These are phyloP conservation scores for Oryzias woworae DNA, from an alignment of 2,113 vertebrate species.

Conservation along the genomic window DNA sequence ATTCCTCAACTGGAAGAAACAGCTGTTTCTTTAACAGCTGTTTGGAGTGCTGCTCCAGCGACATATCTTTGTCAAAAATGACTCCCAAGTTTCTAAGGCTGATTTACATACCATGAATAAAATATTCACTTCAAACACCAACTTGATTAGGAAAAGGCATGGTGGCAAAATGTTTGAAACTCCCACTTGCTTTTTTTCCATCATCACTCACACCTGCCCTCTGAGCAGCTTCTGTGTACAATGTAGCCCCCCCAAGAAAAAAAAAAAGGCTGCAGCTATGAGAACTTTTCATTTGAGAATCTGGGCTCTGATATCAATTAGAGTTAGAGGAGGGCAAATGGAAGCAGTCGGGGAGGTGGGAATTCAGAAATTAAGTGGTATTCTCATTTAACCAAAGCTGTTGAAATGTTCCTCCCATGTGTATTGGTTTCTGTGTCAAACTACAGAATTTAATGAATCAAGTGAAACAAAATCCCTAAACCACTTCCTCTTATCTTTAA, in stretches of 20 bases:
- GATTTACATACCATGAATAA: too few species aligned
- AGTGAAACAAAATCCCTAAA: constrained; percentile 55
- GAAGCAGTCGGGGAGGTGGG: constrained; percentile 19
- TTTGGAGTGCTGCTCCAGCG: too few species aligned
- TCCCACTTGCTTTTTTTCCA: too few species aligned
- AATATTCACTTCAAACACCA: too few species aligned
- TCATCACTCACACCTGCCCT: constrained; percentile 19
- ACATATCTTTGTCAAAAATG: too few species aligned
- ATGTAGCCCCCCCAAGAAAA: not conserved
- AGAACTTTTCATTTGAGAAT: constrained; percentile 10
- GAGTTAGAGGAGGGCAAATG: not conserved
- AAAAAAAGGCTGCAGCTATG: not conserved
- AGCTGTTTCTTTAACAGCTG: too few species aligned
- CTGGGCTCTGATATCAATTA: constrained; percentile 57
- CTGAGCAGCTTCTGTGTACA: not conserved
- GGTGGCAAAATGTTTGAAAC: too few species aligned
- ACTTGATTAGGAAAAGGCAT: too few species aligned
- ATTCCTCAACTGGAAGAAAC: too few species aligned
- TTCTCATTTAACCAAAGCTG: constrained; percentile 53
- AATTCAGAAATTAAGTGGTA: constrained; percentile 49
- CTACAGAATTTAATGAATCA: constrained; percentile 61
- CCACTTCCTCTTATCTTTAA: constrained; percentile 67
- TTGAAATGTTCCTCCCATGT: constrained; percentile 51
- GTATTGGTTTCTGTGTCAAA: constrained; percentile 64
- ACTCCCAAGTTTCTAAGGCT: too few species aligned